A percentile compares a stretch with the other conserved stretches of the same genome.
Evolutionary conservation across 2,113 vertebrate genomes (phyloP).

Genomic region (Cyanoderma ruficeps): DNA sequence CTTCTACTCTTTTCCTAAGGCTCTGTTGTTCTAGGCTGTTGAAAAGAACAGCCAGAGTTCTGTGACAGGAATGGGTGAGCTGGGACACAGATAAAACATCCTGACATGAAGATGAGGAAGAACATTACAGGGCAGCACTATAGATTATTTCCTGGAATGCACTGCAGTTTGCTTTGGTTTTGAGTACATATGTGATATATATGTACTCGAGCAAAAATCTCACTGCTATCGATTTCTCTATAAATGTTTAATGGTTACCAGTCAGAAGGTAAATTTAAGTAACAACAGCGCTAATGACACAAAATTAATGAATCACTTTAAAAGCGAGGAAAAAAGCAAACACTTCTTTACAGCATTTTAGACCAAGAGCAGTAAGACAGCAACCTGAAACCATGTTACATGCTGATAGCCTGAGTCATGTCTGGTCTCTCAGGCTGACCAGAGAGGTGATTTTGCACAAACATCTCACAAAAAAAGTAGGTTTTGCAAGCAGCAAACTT

Average conservation of each 20-base stretch:
- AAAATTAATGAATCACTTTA: constrained; percentile 37
- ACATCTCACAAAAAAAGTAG: background rate
- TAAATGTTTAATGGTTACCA: constrained; percentile 59
- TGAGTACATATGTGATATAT: constrained; percentile 44
- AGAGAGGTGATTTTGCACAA: constrained; percentile 30
- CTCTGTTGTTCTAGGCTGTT: background rate
- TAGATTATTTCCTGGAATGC: constrained; percentile 60
- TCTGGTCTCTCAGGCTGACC: constrained; percentile 7
- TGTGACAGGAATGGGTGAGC: background rate
- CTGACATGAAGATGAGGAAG: background rate
- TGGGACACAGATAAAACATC: background rate
- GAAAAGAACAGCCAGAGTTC: background rate
- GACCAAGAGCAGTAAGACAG: background rate
- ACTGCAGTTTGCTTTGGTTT: constrained; percentile 30
- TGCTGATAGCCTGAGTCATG: constrained; percentile 46
- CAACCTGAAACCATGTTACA: constrained; percentile 22
- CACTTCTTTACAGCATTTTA: constrained; percentile 15
- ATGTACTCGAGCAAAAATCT: constrained; percentile 57
- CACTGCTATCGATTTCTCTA: constrained; percentile 11
- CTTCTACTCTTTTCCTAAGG: background rate
- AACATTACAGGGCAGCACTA: background rate
- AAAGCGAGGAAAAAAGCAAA: constrained; percentile 44
- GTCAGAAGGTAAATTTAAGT: constrained; percentile 66
- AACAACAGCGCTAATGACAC: constrained; percentile 32
- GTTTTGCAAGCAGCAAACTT: background rate